Base-by-base conservation (phyloP, 2,888 invertebrate species). In the Trissoscelio sp. region DNA sequence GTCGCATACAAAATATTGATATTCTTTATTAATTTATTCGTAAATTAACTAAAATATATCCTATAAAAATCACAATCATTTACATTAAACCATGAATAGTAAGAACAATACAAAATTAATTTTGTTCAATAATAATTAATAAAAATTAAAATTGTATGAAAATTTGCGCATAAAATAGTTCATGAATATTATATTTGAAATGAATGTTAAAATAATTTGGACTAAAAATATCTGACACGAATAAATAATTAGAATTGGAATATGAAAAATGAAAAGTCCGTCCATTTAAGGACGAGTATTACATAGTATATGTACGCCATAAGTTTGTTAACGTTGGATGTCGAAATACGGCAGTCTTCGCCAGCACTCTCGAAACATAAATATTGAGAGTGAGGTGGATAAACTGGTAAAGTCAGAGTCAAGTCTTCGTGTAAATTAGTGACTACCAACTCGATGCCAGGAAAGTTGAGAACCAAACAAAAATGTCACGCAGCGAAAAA, bases 321-420 rank as follows among this genome's bases (percentile, higher is more conserved):
- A 75, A 75, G 51, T 75, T 66, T 66, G 67, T 75, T 75, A 67
- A 58, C 31, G 48, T 42, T 58, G 51, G 12, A 57, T 75, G 57
- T 66, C 66, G 67, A 75, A 75, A 75, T 75, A 39, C 66, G 42
- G 51, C 67, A 66, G 58, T 67, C 75, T 75, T 67, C 51, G 48
- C 67, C 44, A 51, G 75, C 75, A 66, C 67, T 58, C 75, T 75
- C 62, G 75, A 77, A 77, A 58, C 77, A 77, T 60, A 69, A 77
- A 77, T 69, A 77, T 77, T 77, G 46, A 53, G 69, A 77, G 67
- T 69, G 55, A 77, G 77, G 60, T 70, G 70, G 70, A 70, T 70
- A 78, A 78, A 78, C 70, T 70, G 78, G 62, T 55, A 62, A 78
- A 78, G 78, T 75, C 74, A 34, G 64, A 64, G 60, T 53, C 60